phyloP scores from a whole-genome alignment of 2,113 vertebrate species.

The Aythya baeri region DNA sequence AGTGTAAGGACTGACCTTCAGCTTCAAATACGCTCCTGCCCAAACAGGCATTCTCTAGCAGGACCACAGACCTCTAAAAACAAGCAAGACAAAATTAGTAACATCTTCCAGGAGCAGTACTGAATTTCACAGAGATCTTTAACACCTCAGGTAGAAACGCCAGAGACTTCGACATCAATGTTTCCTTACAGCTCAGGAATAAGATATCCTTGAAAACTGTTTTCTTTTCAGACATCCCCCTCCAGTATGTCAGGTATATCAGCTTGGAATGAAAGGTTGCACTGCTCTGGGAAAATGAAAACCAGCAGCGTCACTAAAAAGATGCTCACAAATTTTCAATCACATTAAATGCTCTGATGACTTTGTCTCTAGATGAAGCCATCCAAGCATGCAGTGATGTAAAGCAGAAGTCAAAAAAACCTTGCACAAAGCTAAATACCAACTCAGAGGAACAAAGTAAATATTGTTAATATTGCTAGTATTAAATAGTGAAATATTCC shows the following conservation, averaged over 20 bases:
- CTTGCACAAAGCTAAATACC: background rate
- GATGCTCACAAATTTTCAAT: background rate
- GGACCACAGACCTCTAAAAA: background rate
- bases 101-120: background rate
- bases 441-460: constrained; percentile 1
- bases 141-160: background rate
- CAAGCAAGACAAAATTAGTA: background rate
- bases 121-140: background rate
- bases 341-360: background rate
- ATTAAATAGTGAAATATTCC: background rate
- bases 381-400: background rate
- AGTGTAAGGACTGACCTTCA: background rate
- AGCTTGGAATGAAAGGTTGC: background rate
- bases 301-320: background rate
- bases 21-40: background rate
- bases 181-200: background rate
- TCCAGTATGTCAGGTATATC: background rate
- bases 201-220: background rate
- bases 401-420: background rate
- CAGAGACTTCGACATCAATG: background rate
- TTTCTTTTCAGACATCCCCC: background rate
- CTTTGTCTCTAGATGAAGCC: constrained; percentile 20
- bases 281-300: background rate
- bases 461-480: background rate
- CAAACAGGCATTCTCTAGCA: background rate